Evolutionary conservation across 1,140 invertebrate species (phyloP), one percentile per base, ranked within the genome.

Genomic region (Drosophila kepulauana): DNA sequence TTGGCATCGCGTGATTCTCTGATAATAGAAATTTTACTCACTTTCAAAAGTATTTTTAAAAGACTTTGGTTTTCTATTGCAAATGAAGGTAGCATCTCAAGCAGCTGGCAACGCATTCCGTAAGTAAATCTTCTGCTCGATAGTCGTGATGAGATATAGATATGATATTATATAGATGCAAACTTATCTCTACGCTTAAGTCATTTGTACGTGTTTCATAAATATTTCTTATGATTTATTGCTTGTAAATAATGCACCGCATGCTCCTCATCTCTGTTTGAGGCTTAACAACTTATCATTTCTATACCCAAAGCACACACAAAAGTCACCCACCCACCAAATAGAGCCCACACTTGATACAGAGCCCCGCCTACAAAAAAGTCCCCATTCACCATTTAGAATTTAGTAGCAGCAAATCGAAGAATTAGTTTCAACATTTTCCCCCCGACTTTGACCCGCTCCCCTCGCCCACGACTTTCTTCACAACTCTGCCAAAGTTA

Each of bases 81-180:
- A 30, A 33, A 35, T 63, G 1, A 48, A 41, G 13, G 41, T 10
- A 61, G 43, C 20, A 5, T 11, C 51, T 15, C 30, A 54, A 33
- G n/a, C 28, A 13, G 33, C 69, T 65, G 62, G 61, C 69, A 70
- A 63, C 67, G 67, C 67, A 45, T 45, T 54, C 58, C 35, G 67
- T 70, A 70, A 70, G 67, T 70, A 70, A 59, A 2, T 20, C 16
- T 57, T 20, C 16, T 57, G 33, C 54, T 43, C 35, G 16, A 35
- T 43, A 13, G 15, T 0, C 35, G 13, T 10, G 6, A 25, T 20
- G 41, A 35, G 28, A 5, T 33, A 33, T 33, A 6, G 6, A 38
- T 38, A 38, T 38, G 8, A 10, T 38, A 38, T 7, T 38, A 11
- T 38, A 10, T 38, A 33, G 5, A 33, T 33, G 33, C 7, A 33